phyloP scores from a whole-genome alignment of 1,140 invertebrate species.

The Drosophila simulans region DNA sequence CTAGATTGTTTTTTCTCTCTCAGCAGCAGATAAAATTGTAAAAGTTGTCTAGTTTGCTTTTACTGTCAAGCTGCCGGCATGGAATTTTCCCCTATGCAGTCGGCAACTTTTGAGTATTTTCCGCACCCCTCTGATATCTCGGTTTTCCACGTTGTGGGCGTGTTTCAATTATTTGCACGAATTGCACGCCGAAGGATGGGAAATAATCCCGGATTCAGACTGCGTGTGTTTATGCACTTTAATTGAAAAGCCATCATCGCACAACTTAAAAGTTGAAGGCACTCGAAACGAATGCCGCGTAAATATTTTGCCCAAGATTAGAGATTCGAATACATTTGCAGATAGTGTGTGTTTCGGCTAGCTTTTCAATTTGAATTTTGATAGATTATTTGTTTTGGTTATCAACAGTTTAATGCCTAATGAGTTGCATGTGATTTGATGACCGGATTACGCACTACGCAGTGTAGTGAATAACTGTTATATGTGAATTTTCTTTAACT shows the following conservation, averaged over 20 bases:
- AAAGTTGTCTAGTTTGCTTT: slow-evolving; percentile 49
- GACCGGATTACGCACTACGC: slow-evolving; percentile 2
- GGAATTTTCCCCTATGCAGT: slow-evolving; percentile 34
- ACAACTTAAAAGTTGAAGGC: slow-evolving; percentile 26
- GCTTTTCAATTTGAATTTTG: slow-evolving; percentile 17
- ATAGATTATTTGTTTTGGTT: slow-evolving; percentile 34
- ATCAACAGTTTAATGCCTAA: slow-evolving; percentile 42
- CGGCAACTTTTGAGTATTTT: slow-evolving; percentile 53
- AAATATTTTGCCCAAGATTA: slow-evolving; percentile 34
- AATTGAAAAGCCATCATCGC: slow-evolving; percentile 62
- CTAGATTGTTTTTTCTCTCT: slow-evolving; percentile 13
- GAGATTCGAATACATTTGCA: slow-evolving; percentile 24
- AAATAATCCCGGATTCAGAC: background rate
- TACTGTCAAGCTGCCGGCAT: slow-evolving; percentile 44
- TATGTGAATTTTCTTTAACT: background rate
- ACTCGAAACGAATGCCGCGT: slow-evolving; percentile 11
- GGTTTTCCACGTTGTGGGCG: slow-evolving; percentile 53
- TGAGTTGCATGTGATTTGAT: slow-evolving; percentile 54
- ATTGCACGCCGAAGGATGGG: slow-evolving; percentile 22
- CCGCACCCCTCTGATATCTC: background rate
- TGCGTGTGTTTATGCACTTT: slow-evolving; percentile 58
- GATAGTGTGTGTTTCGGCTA: slow-evolving; percentile 6
- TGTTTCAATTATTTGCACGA: slow-evolving; percentile 78
- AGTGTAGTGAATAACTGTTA: background rate
- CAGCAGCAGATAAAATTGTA: slow-evolving; percentile 42